phyloP scores from a whole-genome alignment of 2,797 vertebrate genomes.

The Falco rusticolus region DNA sequence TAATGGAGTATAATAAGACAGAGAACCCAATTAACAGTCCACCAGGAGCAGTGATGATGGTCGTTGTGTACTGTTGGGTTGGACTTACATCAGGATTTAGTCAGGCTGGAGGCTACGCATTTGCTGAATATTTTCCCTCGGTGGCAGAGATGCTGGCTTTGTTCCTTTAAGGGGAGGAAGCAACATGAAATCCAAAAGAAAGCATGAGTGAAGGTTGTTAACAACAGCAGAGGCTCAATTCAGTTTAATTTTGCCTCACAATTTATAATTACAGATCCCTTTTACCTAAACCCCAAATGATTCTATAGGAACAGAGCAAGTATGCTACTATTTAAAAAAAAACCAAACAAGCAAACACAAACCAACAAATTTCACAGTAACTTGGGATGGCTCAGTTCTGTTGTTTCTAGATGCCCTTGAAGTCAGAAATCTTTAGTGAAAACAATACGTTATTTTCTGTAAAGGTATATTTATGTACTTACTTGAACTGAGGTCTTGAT shows the following conservation, averaged over 20 bases:
- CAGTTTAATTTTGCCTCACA: conserved; percentile 1
- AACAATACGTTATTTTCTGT: neutral
- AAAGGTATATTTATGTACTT: neutral
- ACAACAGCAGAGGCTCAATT: neutral
- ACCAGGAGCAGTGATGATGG: neutral
- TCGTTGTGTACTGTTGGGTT: neutral
- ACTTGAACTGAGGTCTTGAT: neutral
- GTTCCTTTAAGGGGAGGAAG: neutral
- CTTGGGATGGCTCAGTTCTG: conserved; percentile 13
- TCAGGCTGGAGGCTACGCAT: neutral
- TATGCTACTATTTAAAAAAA: neutral
- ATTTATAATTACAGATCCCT: conserved; percentile 23
- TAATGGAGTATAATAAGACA: neutral
- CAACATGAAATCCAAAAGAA: neutral
- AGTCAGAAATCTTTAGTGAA: neutral
- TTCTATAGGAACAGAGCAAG: neutral
- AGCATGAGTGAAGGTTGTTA: neutral
- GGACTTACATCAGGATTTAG: neutral
- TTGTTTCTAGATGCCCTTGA: neutral
- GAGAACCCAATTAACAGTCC: neutral
- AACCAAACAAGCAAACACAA: no score
- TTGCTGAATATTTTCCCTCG: neutral
- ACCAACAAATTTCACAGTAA: neutral
- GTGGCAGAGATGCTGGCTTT: neutral
- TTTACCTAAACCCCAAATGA: neutral